Conservation (phyloP, 2,797 vertebrate genomes). For the Enoplosus armatus region DNA sequence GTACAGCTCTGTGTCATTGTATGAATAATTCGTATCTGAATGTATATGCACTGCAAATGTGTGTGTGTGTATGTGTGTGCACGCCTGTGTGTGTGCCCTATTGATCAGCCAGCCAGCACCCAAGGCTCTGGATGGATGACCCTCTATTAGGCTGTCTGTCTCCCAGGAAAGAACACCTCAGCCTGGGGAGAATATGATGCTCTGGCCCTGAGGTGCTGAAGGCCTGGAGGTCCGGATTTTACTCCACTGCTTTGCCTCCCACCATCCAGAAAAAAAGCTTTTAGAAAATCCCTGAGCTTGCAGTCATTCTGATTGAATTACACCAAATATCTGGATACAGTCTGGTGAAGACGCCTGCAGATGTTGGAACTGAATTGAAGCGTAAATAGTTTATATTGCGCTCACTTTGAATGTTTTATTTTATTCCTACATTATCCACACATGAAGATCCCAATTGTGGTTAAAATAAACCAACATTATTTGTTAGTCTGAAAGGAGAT, state of each 20-base stretch:
- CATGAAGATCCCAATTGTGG: not conserved
- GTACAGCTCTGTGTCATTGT: not conserved
- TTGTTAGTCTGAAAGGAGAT: not conserved
- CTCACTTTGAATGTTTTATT: not conserved
- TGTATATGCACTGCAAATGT: not conserved
- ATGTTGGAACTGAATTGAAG: not conserved
- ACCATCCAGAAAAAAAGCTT: slow-evolving; percentile 3
- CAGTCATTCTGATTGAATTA: slow-evolving; percentile 34
- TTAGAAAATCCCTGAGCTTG: slow-evolving; percentile 24
- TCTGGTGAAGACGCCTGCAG: not conserved
- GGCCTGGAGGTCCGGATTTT: slow-evolving; percentile 39
- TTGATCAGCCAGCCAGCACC: slow-evolving; percentile 56
- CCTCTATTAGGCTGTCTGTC: slow-evolving; percentile 52
- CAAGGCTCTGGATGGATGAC: slow-evolving; percentile 44
- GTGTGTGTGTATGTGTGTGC: slow-evolving; percentile 15
- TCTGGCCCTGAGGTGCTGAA: slow-evolving; percentile 32
- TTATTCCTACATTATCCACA: not conserved
- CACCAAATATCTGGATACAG: slow-evolving; percentile 6
- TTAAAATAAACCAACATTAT: not conserved
- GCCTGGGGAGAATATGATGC: slow-evolving; percentile 39
- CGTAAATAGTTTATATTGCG: not conserved
- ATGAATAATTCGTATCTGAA: slow-evolving; percentile 23
- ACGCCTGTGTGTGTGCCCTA: slow-evolving; percentile 13
- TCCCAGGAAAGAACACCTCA: slow-evolving; percentile 51
- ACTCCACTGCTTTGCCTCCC: slow-evolving; percentile 11